Evolutionary conservation across 2,888 invertebrate genomes (phyloP), one percentile per base, ranked within the genome.

Genomic region (Sphaerophoria rueppellii): DNA sequence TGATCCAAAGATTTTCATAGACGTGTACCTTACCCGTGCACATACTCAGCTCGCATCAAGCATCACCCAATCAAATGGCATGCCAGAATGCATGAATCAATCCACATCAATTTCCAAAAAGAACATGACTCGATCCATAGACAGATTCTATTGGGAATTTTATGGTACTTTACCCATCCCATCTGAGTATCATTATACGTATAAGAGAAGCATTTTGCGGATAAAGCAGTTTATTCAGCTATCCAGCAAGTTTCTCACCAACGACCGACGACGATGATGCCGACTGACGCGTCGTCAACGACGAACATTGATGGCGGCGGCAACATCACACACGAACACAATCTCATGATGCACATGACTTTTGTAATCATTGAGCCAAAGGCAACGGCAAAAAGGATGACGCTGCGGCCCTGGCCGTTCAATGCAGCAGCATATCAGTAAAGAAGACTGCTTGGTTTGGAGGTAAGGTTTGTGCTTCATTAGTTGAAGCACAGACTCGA

Each of bases 71-170:
- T 75, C 73, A 77, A 82, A 82, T 82, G 73, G 77, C 82, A 78
- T 74, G 65, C 58, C 85, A 70, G 46, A 63, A 77, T 76, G 81
- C 70, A 73, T 81, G 80, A 85, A 85, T 85, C 85, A 79, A 83
- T 83, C 80, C 83, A 72, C 83, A 83, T 83, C 83, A 85, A 81
- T 81, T 85, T 85, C 81, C 76, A 63, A 65, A 79, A 50, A 74
- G 80, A 77, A 77, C 81, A 81, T 67, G 73, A 85, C 76, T 72
- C 63, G 81, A 77, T 24, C 24, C 24, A 24, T 73, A 65, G 85
- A 85, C 77, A 65, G 81, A 77, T 77, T 81, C 85, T 76, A 77
- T 37, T 69, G 81, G 77, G 73, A 81, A 81, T 85, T 81, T 85
- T 55, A 81, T 85, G 73, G 58, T 81, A 85, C 76, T 81, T 81